phyloP scores from a whole-genome alignment of 2,113 vertebrate species.

The Tenebrosternarchus preto region DNA sequence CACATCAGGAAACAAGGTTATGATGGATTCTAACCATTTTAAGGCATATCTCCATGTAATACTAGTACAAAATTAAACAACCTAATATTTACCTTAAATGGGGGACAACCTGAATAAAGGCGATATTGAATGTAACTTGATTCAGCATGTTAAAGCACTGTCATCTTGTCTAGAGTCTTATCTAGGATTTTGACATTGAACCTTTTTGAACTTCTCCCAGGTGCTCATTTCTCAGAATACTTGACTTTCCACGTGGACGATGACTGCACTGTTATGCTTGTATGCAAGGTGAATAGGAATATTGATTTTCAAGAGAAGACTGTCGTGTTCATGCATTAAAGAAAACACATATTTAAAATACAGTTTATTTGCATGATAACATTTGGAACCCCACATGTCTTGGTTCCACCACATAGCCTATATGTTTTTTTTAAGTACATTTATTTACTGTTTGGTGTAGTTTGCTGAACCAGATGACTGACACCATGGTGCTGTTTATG shows the following conservation, averaged over 20 bases:
- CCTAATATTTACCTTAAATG: background rate
- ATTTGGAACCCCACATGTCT: background rate
- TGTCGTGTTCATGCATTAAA: background rate
- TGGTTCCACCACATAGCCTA: background rate
- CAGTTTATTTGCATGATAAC: background rate
- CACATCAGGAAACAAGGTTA: slow-evolving; percentile 94
- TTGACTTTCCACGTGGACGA: slow-evolving; percentile 86
- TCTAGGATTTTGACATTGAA: slow-evolving; percentile 14
- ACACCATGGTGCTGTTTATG: background rate
- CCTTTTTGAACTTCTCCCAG: slow-evolving; percentile 63
- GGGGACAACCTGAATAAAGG: background rate
- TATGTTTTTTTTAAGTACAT: background rate
- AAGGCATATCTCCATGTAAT: background rate
- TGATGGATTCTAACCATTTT: background rate
- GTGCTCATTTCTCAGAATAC: slow-evolving; percentile 90
- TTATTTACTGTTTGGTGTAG: background rate
- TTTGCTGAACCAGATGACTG: background rate
- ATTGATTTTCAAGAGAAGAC: background rate
- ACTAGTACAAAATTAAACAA: background rate
- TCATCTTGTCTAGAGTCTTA: too few relatives aligned
- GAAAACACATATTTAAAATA: background rate
- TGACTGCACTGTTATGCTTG: slow-evolving; percentile 85
- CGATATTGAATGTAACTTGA: background rate
- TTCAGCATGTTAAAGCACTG: background rate
- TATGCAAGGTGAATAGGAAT: slow-evolving; percentile 81